phyloP scores from a whole-genome alignment of 2,113 vertebrate genomes.

The Paradisaea rubra region DNA sequence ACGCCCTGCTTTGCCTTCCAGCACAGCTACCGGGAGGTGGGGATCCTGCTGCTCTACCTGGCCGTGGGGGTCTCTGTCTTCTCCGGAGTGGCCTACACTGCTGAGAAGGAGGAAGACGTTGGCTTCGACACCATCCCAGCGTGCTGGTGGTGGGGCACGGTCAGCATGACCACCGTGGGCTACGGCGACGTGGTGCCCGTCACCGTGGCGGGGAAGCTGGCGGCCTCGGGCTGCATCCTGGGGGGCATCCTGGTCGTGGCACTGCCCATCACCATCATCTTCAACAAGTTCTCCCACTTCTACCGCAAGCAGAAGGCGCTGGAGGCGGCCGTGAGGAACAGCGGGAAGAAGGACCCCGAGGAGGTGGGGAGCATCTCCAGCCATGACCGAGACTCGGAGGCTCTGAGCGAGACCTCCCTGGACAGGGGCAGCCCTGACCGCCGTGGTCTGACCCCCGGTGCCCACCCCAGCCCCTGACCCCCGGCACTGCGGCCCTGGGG shows the following conservation, averaged over 20 bases:
- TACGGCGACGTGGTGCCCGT: constrained; percentile 93
- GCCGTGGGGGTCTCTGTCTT: constrained; percentile 92
- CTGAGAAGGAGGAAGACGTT: constrained; percentile 88
- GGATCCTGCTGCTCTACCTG: constrained; percentile 92
- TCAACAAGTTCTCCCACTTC: constrained; percentile 98
- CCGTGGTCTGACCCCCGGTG: neutral
- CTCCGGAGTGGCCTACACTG: constrained; percentile 91
- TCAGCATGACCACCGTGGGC: constrained; percentile 98
- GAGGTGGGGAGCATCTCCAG: constrained; percentile 53
- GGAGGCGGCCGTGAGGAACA: constrained; percentile 89
- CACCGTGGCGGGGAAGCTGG: constrained; percentile 90
- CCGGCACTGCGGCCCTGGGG: accelerated
- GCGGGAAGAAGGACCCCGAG: constrained; percentile 53
- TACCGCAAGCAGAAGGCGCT: constrained; percentile 93
- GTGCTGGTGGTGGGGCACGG: constrained; percentile 99
- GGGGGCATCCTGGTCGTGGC: constrained; percentile 94
- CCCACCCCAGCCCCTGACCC: constrained; percentile 6
- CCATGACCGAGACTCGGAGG: constrained; percentile 33
- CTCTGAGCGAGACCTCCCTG: constrained; percentile 61
- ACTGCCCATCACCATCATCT: constrained; percentile 97
- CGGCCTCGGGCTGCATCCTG: constrained; percentile 91
- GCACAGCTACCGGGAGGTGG: constrained; percentile 97
- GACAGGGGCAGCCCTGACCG: constrained; percentile 35
- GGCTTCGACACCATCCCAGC: constrained; percentile 95
- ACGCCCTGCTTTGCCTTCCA: constrained; percentile 66